Percentiles rank a stretch among this genome's conserved stretches.
These are phyloP conservation scores for Pipra filicauda DNA, from an alignment of 2,113 vertebrate genomes.

Conservation along the genomic window DNA sequence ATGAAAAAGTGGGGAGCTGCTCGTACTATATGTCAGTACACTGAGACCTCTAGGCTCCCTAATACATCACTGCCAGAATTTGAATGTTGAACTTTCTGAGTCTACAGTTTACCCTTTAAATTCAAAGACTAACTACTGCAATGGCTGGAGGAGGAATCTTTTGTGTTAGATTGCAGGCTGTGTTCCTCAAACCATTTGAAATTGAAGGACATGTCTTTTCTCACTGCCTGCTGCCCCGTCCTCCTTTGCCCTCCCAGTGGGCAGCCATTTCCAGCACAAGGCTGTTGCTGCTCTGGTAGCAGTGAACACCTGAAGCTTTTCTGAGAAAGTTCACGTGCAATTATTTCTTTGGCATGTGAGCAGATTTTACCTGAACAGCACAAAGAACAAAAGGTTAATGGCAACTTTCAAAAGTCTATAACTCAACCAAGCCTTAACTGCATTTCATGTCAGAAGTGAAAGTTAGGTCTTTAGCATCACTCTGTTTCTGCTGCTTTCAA, in stretches of 20 bases:
- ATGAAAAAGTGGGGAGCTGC: background rate
- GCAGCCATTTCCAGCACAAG: background rate
- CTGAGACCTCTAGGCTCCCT: background rate
- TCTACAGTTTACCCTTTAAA: conserved; percentile 12
- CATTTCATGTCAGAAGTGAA: background rate
- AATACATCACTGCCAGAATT: conserved; percentile 9
- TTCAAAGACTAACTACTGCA: background rate
- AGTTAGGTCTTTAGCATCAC: background rate
- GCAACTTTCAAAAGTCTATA: background rate
- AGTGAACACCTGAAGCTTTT: background rate
- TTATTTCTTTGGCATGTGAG: conserved; percentile 19
- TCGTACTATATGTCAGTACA: background rate
- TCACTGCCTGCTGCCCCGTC: background rate
- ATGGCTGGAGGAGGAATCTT: background rate
- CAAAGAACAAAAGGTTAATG: conserved; percentile 30
- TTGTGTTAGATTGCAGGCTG: background rate
- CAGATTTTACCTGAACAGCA: conserved; percentile 10
- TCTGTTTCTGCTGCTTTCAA: background rate
- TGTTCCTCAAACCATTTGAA: background rate
- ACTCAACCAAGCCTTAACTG: background rate
- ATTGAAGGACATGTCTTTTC: background rate
- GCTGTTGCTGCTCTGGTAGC: background rate
- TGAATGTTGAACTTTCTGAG: background rate
- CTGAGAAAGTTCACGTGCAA: background rate
- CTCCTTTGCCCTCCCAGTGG: background rate